These are phyloP conservation scores for Denticeps clupeoides DNA, from an alignment of 2,797 vertebrate species.

Conservation along the genomic window DNA sequence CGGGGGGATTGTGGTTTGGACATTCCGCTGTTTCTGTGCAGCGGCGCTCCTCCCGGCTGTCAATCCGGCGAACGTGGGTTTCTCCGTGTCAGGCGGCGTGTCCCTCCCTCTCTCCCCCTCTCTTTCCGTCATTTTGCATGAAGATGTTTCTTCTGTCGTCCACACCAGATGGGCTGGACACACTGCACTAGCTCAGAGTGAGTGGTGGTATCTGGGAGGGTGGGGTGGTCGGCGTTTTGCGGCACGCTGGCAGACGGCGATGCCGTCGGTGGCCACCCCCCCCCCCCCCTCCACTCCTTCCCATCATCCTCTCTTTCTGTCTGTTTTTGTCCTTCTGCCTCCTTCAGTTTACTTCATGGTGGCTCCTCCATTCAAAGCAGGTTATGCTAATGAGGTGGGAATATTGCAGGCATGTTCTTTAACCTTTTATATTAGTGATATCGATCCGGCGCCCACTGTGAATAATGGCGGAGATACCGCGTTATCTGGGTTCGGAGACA, in stretches of 20 bases:
- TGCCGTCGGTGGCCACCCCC: background rate
- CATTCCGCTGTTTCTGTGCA: too few species aligned
- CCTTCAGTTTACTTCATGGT: constrained; percentile 31
- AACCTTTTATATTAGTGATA: constrained; percentile 45
- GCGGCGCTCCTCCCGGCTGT: too few species aligned
- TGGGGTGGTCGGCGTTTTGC: background rate
- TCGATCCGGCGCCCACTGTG: constrained; percentile 34
- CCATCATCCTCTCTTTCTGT: constrained; percentile 18
- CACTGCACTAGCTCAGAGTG: constrained; percentile 43
- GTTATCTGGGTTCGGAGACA: constrained; percentile 42
- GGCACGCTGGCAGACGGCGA: background rate
- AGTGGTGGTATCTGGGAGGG: constrained; percentile 23
- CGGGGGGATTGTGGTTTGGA: too few species aligned
- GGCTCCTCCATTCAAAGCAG: constrained; percentile 35
- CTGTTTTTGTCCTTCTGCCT: constrained; percentile 20
- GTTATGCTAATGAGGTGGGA: constrained; percentile 46
- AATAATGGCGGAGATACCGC: constrained; percentile 46
- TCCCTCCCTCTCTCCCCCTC: constrained; percentile 11
- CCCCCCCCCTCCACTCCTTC: constrained; percentile 2
- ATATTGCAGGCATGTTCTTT: constrained; percentile 36
- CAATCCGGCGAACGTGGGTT: too few species aligned
- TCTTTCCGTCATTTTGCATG: constrained; percentile 15
- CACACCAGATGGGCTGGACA: constrained; percentile 52
- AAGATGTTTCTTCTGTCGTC: constrained; percentile 10
- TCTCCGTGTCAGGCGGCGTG: constrained; percentile 6